Conservation (phyloP, 2,888 invertebrate species). For the Temnothorax unifasciatus region DNA sequence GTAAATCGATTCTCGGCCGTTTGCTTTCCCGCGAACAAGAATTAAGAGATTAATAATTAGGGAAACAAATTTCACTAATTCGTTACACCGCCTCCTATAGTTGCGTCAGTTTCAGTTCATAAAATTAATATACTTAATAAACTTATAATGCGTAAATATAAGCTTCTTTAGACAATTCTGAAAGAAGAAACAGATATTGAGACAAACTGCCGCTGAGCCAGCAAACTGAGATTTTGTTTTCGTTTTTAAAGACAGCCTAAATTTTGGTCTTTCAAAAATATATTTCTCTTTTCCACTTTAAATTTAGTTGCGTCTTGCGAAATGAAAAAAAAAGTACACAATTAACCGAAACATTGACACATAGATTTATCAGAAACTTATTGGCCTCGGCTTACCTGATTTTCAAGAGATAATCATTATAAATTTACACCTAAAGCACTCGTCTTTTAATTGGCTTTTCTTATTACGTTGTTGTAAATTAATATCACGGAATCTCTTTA, state of each 20-base stretch:
- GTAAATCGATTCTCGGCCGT: conserved; percentile 35
- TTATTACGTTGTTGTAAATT: neutral
- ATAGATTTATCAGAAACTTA: neutral
- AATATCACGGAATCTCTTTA: neutral
- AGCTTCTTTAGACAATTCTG: neutral
- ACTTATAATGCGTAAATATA: neutral
- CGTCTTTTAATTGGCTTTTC: neutral
- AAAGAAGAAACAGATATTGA: neutral
- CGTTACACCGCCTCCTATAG: neutral
- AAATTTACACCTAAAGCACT: neutral
- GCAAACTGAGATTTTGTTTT: neutral
- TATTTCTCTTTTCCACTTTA: neutral
- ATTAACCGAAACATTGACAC: neutral
- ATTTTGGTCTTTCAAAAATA: neutral
- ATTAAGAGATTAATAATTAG: conserved; percentile 38
- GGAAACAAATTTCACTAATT: conserved; percentile 48
- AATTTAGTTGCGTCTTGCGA: neutral
- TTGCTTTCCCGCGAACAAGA: conserved; percentile 15
- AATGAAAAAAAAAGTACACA: neutral
- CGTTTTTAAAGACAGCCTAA: neutral
- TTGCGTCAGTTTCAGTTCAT: neutral
- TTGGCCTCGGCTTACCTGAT: neutral
- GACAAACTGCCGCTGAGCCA: neutral
- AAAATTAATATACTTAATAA: conserved; percentile 18
- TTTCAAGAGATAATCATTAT: neutral